phyloP scores from a whole-genome alignment of 2,888 invertebrate species.

The Lochmaea capreae region DNA sequence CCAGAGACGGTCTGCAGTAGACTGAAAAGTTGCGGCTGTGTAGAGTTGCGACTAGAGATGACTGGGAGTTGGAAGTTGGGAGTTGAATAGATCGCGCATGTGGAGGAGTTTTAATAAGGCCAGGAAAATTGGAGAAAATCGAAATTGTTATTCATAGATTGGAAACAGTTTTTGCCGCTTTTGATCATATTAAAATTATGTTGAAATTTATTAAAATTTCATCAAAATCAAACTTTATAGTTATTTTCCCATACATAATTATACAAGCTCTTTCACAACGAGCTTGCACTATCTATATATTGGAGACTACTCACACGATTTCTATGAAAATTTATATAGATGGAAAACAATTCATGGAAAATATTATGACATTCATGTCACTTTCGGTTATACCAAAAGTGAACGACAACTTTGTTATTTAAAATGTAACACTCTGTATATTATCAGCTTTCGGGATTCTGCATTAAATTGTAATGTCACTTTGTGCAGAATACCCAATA shows the following conservation, averaged over 20 bases:
- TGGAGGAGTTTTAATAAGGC: conserved; percentile 44
- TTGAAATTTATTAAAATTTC: background rate
- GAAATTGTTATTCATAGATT: conserved; percentile 48
- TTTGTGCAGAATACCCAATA: too few species aligned
- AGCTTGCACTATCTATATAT: too few species aligned
- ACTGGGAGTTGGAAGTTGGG: conserved; percentile 40
- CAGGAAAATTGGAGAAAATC: conserved; percentile 46
- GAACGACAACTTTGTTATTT: too few species aligned
- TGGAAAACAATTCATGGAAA: too few species aligned
- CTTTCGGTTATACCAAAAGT: too few species aligned
- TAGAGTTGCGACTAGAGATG: conserved; percentile 41
- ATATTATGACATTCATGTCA: too few species aligned
- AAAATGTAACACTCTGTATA: too few species aligned
- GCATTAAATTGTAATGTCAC: too few species aligned
- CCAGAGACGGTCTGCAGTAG: conserved; percentile 39
- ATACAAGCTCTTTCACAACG: too few species aligned
- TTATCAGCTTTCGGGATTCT: too few species aligned
- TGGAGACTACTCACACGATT: too few species aligned
- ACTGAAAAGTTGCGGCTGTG: conserved; percentile 42
- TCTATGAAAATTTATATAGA: too few species aligned
- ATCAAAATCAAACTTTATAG: background rate
- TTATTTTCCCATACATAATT: background rate
- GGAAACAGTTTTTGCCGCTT: conserved; percentile 38
- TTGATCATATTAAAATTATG: conserved; percentile 21
- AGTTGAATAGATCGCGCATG: conserved; percentile 36